Conservation (phyloP, 2,113 vertebrate species). For the Rhagologus leucostigma region DNA sequence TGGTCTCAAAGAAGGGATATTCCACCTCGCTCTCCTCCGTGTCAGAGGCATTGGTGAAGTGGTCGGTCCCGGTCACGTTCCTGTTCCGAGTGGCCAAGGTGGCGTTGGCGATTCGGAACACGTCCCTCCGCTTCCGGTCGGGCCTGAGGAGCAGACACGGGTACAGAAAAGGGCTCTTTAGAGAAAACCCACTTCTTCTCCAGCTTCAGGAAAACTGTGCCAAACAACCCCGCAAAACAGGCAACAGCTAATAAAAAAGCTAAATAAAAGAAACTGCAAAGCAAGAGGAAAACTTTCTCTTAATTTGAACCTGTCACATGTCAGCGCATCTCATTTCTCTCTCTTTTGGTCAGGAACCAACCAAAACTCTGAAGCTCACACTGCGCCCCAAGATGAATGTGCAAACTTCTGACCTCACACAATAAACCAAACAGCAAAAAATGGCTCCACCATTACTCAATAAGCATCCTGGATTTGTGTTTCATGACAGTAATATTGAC, state of each 20-base stretch:
- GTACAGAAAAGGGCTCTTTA: background rate
- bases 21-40: slow-evolving; percentile 76
- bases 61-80: slow-evolving; percentile 68
- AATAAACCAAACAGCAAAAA: background rate
- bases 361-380: background rate
- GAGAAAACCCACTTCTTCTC: background rate
- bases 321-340: background rate
- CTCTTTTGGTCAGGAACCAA: background rate
- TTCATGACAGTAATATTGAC: background rate
- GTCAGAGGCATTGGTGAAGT: slow-evolving; percentile 78
- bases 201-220: background rate
- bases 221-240: background rate
- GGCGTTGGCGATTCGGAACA: slow-evolving; percentile 81
- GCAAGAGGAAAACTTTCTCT: background rate
- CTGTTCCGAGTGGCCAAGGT: slow-evolving; percentile 70
- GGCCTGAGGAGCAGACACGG: slow-evolving; percentile 59
- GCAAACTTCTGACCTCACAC: background rate
- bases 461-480: background rate
- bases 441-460: background rate
- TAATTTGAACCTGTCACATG: background rate
- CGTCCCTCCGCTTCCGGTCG: slow-evolving; percentile 85
- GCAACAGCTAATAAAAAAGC: background rate
- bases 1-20: slow-evolving; percentile 85
- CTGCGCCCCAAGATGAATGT: background rate
- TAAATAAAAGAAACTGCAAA: background rate